phyloP scores from a whole-genome alignment of 2,113 vertebrate genomes.

The Prinia subflava region DNA sequence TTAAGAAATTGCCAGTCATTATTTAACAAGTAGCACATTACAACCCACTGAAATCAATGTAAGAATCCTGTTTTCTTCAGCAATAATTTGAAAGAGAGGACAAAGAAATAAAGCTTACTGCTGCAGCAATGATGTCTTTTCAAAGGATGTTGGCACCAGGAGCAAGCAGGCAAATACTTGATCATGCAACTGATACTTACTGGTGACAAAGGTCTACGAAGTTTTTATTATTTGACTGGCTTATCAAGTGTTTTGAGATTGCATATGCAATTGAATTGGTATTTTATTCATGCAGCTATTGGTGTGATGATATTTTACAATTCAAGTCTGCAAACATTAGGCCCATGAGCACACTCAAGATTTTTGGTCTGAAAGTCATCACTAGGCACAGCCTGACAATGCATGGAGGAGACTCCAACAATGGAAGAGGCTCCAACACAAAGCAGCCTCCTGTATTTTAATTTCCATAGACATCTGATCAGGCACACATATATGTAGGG shows the following conservation, averaged over 20 bases:
- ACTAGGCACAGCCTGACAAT: accelerated
- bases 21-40: background rate
- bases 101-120: background rate
- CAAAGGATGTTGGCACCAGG: background rate
- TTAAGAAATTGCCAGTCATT: background rate
- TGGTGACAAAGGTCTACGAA: background rate
- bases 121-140: background rate
- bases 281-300: background rate
- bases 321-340: background rate
- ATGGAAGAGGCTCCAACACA: background rate
- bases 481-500: background rate
- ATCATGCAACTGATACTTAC: background rate
- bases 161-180: background rate
- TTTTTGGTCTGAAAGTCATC: background rate
- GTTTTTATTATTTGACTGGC: background rate
- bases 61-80: background rate
- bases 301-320: background rate
- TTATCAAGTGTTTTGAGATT: background rate
- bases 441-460: background rate
- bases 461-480: background rate
- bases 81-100: background rate
- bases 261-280: background rate
- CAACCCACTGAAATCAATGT: background rate
- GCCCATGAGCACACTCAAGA: background rate
- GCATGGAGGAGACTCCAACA: background rate